Evolutionary conservation across 2,797 vertebrate genomes (phyloP).

Genomic region (Clarias laeviceps): DNA sequence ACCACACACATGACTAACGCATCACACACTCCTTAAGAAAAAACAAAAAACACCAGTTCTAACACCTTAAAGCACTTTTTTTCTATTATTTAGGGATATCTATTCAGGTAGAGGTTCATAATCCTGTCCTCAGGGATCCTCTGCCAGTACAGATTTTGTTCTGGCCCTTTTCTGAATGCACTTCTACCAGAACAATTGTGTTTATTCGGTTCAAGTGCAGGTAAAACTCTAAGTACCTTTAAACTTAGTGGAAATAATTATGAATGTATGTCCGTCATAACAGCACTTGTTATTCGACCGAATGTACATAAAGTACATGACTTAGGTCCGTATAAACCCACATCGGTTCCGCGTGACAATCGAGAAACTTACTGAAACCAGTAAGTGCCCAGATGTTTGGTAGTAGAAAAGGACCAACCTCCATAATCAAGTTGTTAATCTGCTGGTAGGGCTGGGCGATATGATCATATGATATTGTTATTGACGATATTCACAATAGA

Average conservation of each 20-base stretch:
- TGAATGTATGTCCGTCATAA: conserved; percentile 75
- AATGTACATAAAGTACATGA: conserved; percentile 69
- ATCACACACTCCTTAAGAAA: background rate
- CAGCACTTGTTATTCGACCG: conserved; percentile 71
- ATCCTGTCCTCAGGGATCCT: conserved; percentile 10
- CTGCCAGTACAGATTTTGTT: background rate
- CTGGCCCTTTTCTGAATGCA: background rate
- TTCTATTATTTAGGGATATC: background rate
- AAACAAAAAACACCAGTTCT: background rate
- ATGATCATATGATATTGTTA: background rate
- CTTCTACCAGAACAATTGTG: background rate
- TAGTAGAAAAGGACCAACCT: conserved; percentile 75
- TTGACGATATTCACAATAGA: background rate
- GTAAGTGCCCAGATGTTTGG: conserved; percentile 52
- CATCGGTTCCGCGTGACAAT: conserved; percentile 43
- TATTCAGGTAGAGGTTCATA: background rate
- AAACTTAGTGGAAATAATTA: conserved; percentile 59
- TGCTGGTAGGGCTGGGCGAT: conserved; percentile 3
- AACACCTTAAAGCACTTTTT: conserved; percentile 11
- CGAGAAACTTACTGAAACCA: conserved; percentile 36
- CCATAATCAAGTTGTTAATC: conserved; percentile 32
- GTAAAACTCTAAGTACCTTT: background rate
- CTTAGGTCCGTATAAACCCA: conserved; percentile 48
- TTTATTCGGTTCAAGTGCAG: background rate
- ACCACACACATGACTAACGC: conserved; percentile 34